Evolutionary conservation across 2,797 vertebrate genomes (phyloP).

Genomic region (Delichon dasypus): DNA sequence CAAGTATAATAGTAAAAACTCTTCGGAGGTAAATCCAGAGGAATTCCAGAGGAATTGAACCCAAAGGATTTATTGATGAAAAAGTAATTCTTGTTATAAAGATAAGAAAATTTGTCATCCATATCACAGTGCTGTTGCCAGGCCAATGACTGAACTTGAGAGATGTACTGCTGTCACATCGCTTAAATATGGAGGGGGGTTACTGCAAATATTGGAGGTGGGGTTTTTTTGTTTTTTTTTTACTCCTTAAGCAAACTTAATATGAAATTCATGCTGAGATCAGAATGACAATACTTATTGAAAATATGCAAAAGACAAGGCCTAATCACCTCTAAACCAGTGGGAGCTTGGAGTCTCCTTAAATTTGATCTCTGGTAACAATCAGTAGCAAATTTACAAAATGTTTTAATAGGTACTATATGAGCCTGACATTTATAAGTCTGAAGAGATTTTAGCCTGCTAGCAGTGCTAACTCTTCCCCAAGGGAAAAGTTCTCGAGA

Average conservation of each 20-base stretch:
- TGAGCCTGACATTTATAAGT: no score
- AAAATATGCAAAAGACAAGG: background rate
- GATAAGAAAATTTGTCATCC: background rate
- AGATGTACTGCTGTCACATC: background rate
- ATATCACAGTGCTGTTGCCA: background rate
- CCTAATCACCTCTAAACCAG: constrained; percentile 37
- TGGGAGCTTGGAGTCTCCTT: background rate
- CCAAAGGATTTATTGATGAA: background rate
- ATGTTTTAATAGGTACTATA: background rate
- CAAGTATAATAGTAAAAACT: background rate
- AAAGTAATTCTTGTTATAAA: background rate
- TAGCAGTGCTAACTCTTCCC: no score
- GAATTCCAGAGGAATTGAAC: background rate
- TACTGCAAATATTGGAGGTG: background rate
- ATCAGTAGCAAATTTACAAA: background rate
- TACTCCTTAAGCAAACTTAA: constrained; percentile 3
- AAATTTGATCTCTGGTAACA: background rate
- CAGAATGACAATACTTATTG: background rate
- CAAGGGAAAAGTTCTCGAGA: no score
- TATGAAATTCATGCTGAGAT: background rate
- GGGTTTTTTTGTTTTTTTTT: background rate
- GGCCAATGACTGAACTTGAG: background rate
- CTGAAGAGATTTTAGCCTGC: no score
- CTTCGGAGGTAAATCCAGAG: background rate
- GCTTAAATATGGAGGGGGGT: background rate